Conservation (phyloP, 2,797 vertebrate genomes). For the Vespertilio murinus region DNA sequence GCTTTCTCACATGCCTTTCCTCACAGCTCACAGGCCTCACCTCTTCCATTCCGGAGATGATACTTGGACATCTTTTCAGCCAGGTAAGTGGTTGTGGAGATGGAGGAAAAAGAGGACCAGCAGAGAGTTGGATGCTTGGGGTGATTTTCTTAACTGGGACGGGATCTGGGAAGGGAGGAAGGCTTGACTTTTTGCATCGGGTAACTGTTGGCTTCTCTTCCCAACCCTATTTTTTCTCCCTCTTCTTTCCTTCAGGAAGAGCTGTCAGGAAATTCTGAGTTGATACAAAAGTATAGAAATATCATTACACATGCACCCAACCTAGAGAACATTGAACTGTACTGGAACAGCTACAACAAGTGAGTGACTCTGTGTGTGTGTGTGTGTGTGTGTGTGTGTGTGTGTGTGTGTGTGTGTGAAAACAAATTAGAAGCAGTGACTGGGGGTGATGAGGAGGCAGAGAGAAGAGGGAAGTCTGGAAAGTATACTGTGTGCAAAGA, state of each 20-base stretch:
- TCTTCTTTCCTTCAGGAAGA: slow-evolving; percentile 87
- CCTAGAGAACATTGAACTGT: slow-evolving; percentile 89
- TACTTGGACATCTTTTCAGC: slow-evolving; percentile 92
- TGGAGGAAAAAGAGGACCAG: neutral
- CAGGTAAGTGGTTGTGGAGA: slow-evolving; percentile 83
- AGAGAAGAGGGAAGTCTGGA: neutral
- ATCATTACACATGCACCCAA: slow-evolving; percentile 87
- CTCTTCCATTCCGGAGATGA: slow-evolving; percentile 91
- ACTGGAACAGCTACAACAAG: slow-evolving; percentile 94
- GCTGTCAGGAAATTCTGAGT: slow-evolving; percentile 88
- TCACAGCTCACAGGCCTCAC: slow-evolving; percentile 90
- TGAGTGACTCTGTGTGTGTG: slow-evolving; percentile 57
- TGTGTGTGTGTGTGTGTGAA: no score
- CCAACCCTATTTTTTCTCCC: neutral
- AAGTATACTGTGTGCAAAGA: neutral
- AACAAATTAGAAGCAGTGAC: neutral
- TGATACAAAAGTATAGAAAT: slow-evolving; percentile 89
- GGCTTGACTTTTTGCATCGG: neutral
- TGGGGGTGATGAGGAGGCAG: neutral
- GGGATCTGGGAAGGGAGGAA: neutral
- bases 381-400: neutral
- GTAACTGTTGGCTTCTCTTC: neutral
- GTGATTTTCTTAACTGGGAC: neutral
- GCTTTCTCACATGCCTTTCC: slow-evolving; percentile 13
- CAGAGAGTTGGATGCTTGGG: neutral